phyloP scores from a whole-genome alignment of 2,888 invertebrate genomes.

The Cryptus armator region DNA sequence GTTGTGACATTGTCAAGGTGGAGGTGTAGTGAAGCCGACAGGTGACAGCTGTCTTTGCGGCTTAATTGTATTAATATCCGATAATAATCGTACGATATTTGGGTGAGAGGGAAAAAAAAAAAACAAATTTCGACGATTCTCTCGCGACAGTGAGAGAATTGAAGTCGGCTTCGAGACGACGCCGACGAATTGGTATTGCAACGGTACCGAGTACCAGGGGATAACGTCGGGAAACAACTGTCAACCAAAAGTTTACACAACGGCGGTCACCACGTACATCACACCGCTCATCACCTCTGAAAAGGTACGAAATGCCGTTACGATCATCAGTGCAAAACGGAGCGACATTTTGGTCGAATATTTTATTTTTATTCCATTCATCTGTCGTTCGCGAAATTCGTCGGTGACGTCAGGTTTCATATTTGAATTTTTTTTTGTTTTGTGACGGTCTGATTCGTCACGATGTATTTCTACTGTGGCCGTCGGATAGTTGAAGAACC shows the following conservation, averaged over 20 bases:
- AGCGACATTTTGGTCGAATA: not conserved
- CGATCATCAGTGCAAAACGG: not conserved
- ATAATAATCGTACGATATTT: slow-evolving; percentile 14
- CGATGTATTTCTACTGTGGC: slow-evolving; percentile 11
- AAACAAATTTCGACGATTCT: slow-evolving; percentile 57
- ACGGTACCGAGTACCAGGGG: slow-evolving; percentile 77
- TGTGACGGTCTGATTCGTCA: not conserved
- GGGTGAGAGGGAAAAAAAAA: not conserved
- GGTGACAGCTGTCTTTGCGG: slow-evolving; percentile 56
- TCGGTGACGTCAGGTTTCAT: not conserved
- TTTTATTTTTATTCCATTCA: no score
- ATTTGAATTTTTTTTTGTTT: not conserved
- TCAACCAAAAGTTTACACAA: slow-evolving; percentile 81
- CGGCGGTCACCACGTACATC: slow-evolving; percentile 85
- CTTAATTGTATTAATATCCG: slow-evolving; percentile 27
- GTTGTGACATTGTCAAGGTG: slow-evolving; percentile 54
- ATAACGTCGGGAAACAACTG: slow-evolving; percentile 70
- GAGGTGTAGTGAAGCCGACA: slow-evolving; percentile 65
- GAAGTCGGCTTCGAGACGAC: slow-evolving; percentile 62
- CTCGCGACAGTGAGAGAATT: slow-evolving; percentile 69
- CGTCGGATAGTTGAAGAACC: slow-evolving; percentile 6
- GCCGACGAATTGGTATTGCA: slow-evolving; percentile 76
- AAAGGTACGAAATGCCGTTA: slow-evolving; percentile 79
- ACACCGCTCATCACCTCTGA: slow-evolving; percentile 85
- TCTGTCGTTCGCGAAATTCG: not conserved